Evolutionary conservation across 2,797 vertebrate species (phyloP).

Genomic region (Sitta carolinensis): DNA sequence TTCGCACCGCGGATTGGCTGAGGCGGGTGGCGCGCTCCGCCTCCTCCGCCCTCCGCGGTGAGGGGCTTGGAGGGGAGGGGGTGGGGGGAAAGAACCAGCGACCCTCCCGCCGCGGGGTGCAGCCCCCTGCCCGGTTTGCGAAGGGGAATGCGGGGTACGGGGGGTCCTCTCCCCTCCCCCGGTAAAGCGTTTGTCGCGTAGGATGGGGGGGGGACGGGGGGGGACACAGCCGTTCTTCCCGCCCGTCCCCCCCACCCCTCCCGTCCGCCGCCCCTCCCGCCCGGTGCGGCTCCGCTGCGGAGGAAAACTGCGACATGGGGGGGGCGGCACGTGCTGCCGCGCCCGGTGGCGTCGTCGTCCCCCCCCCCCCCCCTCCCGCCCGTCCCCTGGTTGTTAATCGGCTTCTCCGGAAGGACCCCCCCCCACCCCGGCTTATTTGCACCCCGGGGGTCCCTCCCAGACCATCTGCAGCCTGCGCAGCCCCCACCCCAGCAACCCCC

Average conservation of each 20-base stretch:
- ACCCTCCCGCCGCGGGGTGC: background rate
- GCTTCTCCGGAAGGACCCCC: background rate
- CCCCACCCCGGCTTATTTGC: background rate
- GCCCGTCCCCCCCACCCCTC: background rate
- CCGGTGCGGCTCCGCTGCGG: background rate
- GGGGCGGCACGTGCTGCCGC: background rate
- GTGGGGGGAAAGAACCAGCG: background rate
- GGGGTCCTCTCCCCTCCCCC: no score
- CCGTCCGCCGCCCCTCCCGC: background rate
- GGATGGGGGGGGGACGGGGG: background rate
- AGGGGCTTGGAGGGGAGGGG: background rate
- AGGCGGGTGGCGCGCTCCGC: background rate
- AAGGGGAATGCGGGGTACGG: background rate
- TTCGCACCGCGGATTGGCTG: background rate
- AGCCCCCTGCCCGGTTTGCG: background rate
- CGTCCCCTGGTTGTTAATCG: background rate
- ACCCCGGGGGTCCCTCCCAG: background rate
- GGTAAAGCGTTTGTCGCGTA: background rate
- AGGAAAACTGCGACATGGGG: constrained; percentile 2
- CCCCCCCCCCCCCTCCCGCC: background rate
- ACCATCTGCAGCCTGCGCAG: background rate
- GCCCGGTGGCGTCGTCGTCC: background rate
- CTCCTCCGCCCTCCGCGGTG: background rate
- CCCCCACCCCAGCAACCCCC: no score
- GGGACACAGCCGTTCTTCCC: background rate